phyloP scores from a whole-genome alignment of 1,140 invertebrate genomes.

The Calycopis cecrops region DNA sequence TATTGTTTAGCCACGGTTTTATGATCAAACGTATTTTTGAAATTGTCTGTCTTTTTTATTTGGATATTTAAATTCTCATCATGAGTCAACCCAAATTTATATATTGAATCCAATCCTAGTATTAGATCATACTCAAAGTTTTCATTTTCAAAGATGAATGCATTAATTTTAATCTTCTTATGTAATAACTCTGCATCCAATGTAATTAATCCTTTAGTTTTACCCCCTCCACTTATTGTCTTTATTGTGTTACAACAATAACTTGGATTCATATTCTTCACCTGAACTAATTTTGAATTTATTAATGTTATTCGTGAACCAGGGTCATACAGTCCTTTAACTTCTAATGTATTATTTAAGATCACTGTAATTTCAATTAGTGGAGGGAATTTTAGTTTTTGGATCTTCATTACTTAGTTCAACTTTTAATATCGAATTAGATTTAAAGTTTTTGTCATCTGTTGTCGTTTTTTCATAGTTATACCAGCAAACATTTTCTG shows the following conservation, averaged over 20 bases:
- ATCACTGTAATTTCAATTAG: conserved; percentile 22
- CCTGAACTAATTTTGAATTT: conserved; percentile 22
- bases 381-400: conserved; percentile 25
- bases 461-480: too few relatives aligned
- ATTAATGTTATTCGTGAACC: conserved; percentile 24
- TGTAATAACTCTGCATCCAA: conserved; percentile 19
- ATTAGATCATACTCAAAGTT: conserved; percentile 22
- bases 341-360: conserved; percentile 20
- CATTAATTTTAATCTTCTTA: conserved; percentile 20
- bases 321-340: conserved; percentile 22
- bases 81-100: too few relatives aligned
- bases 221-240: conserved; percentile 22
- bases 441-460: too few relatives aligned
- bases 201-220: conserved; percentile 24
- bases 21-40: too few relatives aligned
- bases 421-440: too few relatives aligned
- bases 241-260: conserved; percentile 19
- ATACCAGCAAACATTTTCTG: too few relatives aligned
- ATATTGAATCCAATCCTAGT: conserved; percentile 23
- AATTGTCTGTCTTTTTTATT: too few relatives aligned
- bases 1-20: too few relatives aligned
- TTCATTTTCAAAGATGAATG: conserved; percentile 23
- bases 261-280: conserved; percentile 20
- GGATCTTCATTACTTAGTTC: conserved; percentile 16
- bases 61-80: too few relatives aligned